phyloP scores from a whole-genome alignment of 2,888 invertebrate species.

The Unio pictorum region DNA sequence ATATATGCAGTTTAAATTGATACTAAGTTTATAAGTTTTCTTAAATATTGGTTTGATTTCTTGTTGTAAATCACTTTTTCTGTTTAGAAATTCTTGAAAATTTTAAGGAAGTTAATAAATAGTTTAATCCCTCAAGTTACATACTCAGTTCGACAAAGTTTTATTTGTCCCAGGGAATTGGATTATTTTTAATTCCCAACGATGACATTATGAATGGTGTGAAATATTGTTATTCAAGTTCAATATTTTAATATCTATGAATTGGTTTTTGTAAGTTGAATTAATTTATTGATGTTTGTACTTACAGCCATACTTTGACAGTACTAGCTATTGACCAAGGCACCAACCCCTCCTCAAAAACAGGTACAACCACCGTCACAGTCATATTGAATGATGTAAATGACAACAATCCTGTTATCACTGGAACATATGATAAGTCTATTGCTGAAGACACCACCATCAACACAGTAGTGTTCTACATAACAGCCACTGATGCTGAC shows the following conservation, averaged over 20 bases:
- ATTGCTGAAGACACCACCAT: conserved; percentile 46
- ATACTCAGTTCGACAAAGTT: too few relatives aligned
- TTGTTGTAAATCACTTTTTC: too few relatives aligned
- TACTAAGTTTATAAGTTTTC: too few relatives aligned
- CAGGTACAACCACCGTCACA: conserved; percentile 54
- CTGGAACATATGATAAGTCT: conserved; percentile 39
- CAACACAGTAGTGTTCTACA: conserved; percentile 39
- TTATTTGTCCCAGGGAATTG: too few relatives aligned
- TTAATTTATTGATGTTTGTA: neutral
- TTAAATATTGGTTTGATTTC: too few relatives aligned
- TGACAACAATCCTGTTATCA: conserved; percentile 54
- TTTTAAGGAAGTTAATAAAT: too few relatives aligned
- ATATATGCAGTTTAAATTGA: too few relatives aligned
- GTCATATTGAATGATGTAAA: conserved; percentile 55
- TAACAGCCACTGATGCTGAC: conserved; percentile 56
- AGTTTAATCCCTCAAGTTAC: too few relatives aligned
- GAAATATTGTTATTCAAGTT: neutral
- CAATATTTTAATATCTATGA: neutral
- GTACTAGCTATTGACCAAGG: conserved; percentile 52
- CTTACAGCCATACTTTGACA: conserved; percentile 48
- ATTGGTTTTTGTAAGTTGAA: neutral
- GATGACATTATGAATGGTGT: too few relatives aligned
- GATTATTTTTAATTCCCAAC: too few relatives aligned
- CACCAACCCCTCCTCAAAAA: conserved; percentile 22
- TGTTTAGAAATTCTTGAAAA: too few relatives aligned